Evolutionary conservation across 2,888 invertebrate species (phyloP).

Genomic region (Lasioglossum malachurum): DNA sequence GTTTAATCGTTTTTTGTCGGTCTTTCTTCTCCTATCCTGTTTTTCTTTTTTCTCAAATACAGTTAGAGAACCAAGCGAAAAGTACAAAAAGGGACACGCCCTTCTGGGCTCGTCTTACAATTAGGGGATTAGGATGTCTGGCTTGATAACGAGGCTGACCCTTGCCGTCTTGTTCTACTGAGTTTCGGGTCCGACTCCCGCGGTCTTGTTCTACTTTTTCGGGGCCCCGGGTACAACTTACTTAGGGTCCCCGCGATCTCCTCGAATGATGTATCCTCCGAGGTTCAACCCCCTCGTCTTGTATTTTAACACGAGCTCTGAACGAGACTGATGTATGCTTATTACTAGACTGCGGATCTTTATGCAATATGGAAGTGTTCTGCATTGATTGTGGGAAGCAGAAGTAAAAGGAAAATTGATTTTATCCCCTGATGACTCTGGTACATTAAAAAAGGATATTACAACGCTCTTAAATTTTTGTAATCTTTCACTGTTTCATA

Average conservation of each 20-base stretch:
- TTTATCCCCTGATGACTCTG: no score
- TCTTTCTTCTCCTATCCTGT: background rate
- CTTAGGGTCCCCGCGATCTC: background rate
- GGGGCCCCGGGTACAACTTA: background rate
- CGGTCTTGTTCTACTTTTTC: slow-evolving; percentile 16
- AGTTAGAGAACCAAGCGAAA: background rate
- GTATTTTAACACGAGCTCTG: background rate
- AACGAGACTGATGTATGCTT: no score
- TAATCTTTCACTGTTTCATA: no score
- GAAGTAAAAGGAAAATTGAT: no score
- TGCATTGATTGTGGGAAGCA: no score
- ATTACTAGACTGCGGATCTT: no score
- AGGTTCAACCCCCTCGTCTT: background rate
- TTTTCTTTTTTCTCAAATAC: background rate
- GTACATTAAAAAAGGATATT: no score
- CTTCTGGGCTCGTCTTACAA: slow-evolving; percentile 37
- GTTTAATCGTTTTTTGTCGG: background rate
- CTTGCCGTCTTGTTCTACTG: slow-evolving; percentile 32
- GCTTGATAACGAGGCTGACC: slow-evolving; percentile 48
- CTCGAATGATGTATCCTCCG: background rate
- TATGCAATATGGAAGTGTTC: no score
- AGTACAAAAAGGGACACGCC: slow-evolving; percentile 4
- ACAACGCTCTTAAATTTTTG: no score
- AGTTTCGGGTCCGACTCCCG: slow-evolving; percentile 12
- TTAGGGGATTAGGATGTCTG: slow-evolving; percentile 52